Base-by-base conservation (phyloP, 2,797 vertebrate genomes). In the Silurus lanzhouensis region DNA sequence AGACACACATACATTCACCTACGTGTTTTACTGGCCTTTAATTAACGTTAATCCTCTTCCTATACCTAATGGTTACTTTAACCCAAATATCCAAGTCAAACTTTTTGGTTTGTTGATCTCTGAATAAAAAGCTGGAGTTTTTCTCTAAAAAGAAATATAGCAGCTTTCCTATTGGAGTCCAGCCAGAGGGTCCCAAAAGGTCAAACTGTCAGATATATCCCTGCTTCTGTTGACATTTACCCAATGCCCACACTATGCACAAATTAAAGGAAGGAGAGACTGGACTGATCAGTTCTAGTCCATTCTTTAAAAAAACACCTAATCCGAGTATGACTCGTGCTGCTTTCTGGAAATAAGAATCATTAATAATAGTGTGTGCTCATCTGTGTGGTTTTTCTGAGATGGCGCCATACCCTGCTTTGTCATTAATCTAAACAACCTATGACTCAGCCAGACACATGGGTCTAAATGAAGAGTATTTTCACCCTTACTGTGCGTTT, bases 361-460 rank as follows among this genome's bases (percentile, higher is more conserved):
- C n/a, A 12, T 12, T 48, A 58, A 63, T 85, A 55, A 72, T 67
- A 44, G 61, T 5, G 9, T 70, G 52, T 81, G 60, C 14, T 70
- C 48, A 52, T 87, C 46, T n/a, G 60, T 81, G 31, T 48, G n/a
- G 71, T 68, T 55, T 20, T 57, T 75, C 61, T 75, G 38, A 79
- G 66, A 57, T 74, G 55, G 48, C 68, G 87, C 92, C 89, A 92
- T 89, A 90, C 92, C 90, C 89, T 87, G 88, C 86, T 84, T 86
- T 85, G 89, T 92, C 91, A 94, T 94, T 94, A 92, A 92, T 89
- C 91, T 89, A 83, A 91, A 83, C 87, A 84, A 89, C 91, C 81
- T 90, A 83, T 87, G 90, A 92, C 89, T 88, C 89, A 90, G 61
- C 79, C 86, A 88, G 83, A 92, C 74, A 88, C 85, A 83, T 91